phyloP scores from a whole-genome alignment of 2,113 vertebrate genomes.

The Microcebus ravelobensis region DNA sequence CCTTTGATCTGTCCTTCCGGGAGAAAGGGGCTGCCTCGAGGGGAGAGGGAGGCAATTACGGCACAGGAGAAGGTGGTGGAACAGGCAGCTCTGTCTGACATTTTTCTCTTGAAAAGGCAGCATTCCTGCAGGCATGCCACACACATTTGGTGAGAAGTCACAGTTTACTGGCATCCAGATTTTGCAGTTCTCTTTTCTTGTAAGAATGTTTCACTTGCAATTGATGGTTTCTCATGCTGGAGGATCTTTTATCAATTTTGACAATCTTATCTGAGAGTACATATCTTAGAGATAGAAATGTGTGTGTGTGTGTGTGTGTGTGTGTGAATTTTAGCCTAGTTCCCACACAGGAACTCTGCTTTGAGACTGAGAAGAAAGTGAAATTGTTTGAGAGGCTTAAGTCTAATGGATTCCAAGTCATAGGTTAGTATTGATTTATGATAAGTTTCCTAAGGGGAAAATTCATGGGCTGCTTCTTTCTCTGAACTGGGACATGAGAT shows the following conservation, averaged over 20 bases:
- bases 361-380: not conserved
- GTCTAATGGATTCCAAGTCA: not conserved
- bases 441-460: not conserved
- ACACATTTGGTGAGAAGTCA: not conserved
- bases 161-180: not conserved
- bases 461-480: not conserved
- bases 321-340: not conserved
- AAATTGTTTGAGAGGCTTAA: not conserved
- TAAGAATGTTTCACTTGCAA: constrained; percentile 25
- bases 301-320: not conserved
- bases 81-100: not conserved
- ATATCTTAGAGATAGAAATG: not conserved
- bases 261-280: not conserved
- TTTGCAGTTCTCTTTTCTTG: not conserved
- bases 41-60: not conserved
- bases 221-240: not conserved
- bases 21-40: fast-evolving
- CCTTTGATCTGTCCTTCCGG: not conserved
- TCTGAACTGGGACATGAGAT: not conserved
- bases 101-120: not conserved
- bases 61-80: not conserved
- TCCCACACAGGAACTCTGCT: not conserved
- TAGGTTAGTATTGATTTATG: not conserved
- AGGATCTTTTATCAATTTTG: constrained; percentile 17
- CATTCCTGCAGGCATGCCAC: not conserved